These are phyloP conservation scores for Automeris io DNA, from an alignment of 2,888 invertebrate species.

Conservation along the genomic window DNA sequence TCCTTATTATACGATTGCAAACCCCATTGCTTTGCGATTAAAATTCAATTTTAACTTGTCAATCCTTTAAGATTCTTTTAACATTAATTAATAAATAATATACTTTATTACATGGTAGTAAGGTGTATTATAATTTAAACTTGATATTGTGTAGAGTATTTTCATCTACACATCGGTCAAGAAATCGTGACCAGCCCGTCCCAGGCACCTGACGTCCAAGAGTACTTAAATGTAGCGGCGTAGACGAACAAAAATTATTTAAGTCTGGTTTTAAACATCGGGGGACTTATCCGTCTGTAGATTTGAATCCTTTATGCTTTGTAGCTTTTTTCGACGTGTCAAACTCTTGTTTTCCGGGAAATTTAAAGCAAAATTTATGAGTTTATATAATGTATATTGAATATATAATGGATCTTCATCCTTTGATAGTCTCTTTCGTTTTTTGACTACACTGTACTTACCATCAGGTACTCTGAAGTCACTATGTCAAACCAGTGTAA, in stretches of 20 bases:
- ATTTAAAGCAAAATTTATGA: too few relatives aligned
- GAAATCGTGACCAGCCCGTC: constrained; percentile 72
- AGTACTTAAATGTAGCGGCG: constrained; percentile 60
- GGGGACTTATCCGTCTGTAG: constrained; percentile 4
- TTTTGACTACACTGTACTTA: too few relatives aligned
- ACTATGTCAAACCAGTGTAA: too few relatives aligned
- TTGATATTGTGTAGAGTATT: constrained; percentile 21
- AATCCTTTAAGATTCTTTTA: constrained; percentile 15
- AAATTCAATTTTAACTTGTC: constrained; percentile 14
- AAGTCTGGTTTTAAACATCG: constrained; percentile 6
- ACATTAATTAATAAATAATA: constrained; percentile 14
- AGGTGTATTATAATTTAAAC: constrained; percentile 23
- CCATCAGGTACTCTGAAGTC: too few relatives aligned
- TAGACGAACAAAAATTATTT: constrained; percentile 11
- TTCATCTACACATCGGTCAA: constrained; percentile 70
- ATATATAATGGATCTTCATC: too few relatives aligned
- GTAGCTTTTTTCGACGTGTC: too few relatives aligned
- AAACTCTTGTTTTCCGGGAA: too few relatives aligned
- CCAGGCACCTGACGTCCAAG: constrained; percentile 70
- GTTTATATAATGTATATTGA: too few relatives aligned
- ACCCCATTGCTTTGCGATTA: constrained; percentile 10
- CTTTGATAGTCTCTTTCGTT: too few relatives aligned
- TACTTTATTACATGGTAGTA: constrained; percentile 11
- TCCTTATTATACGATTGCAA: constrained; percentile 17
- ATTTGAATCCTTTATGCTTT: too few relatives aligned